Percentiles rank a stretch among this genome's conserved stretches.
phyloP scores from a whole-genome alignment of 2,888 invertebrate genomes.

The Mycalesis mineus region DNA sequence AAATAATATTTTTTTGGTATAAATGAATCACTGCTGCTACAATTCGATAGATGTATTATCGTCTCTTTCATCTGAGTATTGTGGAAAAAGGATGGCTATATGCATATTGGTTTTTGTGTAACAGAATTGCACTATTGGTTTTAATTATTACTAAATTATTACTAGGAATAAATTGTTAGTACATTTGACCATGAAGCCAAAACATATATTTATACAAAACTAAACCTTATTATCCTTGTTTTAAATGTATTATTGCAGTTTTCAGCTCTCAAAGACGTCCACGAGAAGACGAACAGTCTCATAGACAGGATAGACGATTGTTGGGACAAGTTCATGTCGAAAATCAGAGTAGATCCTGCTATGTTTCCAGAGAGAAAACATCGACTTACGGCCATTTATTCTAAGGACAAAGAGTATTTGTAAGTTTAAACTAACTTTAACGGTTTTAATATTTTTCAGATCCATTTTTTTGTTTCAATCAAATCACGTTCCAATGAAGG shows the following conservation, averaged over 20 bases:
- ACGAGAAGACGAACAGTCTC: constrained; percentile 79
- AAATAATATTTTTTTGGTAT: too few relatives aligned
- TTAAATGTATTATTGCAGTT: constrained; percentile 57
- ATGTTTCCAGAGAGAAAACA: constrained; percentile 88
- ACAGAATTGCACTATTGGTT: background rate
- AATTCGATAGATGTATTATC: too few relatives aligned
- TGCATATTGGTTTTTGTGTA: background rate
- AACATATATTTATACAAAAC: background rate
- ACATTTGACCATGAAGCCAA: too few relatives aligned
- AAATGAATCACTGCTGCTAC: too few relatives aligned
- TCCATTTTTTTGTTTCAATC: too few relatives aligned
- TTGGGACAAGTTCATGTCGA: constrained; percentile 77
- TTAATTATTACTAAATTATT: background rate
- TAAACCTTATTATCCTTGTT: background rate
- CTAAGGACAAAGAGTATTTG: constrained; percentile 94
- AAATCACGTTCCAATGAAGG: too few relatives aligned
- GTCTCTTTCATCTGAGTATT: background rate
- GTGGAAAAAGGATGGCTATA: background rate
- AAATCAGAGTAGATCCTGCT: constrained; percentile 82
- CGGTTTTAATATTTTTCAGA: too few relatives aligned
- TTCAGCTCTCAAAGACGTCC: constrained; percentile 80
- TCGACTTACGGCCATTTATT: constrained; percentile 91
- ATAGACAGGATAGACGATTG: constrained; percentile 76
- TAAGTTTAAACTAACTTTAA: constrained; percentile 67
- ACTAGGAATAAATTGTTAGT: background rate